Evolutionary conservation across 1,140 invertebrate species (phyloP).

Genomic region (Oryctes rhinoceros): DNA sequence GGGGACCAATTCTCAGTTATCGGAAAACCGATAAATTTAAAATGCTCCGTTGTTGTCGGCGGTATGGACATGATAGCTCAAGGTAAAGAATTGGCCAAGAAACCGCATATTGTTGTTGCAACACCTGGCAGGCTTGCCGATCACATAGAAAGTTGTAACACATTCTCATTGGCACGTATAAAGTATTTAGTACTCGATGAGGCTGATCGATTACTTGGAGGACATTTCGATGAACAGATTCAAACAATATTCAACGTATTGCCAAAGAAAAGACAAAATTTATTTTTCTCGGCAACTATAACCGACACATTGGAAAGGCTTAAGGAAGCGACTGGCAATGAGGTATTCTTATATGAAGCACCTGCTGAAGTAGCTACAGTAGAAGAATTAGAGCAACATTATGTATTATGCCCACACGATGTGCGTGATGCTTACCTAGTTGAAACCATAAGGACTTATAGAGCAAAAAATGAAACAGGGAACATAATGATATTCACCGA

Average conservation of each 20-base stretch:
- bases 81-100: constrained; percentile 83
- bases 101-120: constrained; percentile 93
- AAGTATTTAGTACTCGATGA: constrained; percentile 92
- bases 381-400: constrained; percentile 86
- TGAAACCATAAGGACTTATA: constrained; percentile 83
- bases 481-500: constrained; percentile 94
- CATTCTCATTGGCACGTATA: constrained; percentile 81
- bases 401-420: constrained; percentile 87
- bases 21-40: constrained; percentile 85
- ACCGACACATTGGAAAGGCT: constrained; percentile 83
- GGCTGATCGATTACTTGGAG: constrained; percentile 78
- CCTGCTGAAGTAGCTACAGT: constrained; percentile 81
- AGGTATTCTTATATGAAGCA: constrained; percentile 73
- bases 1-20: constrained; percentile 91
- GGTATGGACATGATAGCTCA: constrained; percentile 94
- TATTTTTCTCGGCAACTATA: constrained; percentile 97
- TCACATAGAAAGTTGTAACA: constrained; percentile 85
- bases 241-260: constrained; percentile 78
- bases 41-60: constrained; percentile 85
- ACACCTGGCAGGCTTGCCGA: constrained; percentile 92
- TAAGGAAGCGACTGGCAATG: constrained; percentile 67
- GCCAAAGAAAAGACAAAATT: constrained; percentile 83
- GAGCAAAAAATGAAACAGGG: constrained; percentile 73
- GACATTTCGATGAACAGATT: constrained; percentile 82
- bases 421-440: constrained; percentile 94